Evolutionary conservation across 2,797 vertebrate genomes (phyloP).

Genomic region (Crax fasciolata): DNA sequence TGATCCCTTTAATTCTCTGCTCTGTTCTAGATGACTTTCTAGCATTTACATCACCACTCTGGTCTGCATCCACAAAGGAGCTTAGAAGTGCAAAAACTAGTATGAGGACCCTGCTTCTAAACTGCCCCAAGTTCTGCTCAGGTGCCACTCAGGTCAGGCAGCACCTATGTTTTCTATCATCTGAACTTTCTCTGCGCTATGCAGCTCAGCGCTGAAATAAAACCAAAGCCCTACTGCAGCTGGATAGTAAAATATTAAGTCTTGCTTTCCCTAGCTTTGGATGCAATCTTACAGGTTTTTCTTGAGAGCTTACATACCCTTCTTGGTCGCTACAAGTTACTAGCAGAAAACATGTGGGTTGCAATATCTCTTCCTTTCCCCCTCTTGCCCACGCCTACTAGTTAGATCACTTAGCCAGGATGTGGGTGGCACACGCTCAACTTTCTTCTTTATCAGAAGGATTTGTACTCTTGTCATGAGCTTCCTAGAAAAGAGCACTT

Average conservation of each 20-base stretch:
- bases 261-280: neutral
- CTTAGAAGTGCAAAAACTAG: neutral
- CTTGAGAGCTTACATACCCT: neutral
- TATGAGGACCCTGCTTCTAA: neutral
- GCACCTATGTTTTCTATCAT: neutral
- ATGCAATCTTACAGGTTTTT: neutral
- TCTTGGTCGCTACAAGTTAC: neutral
- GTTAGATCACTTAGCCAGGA: constrained; percentile 24
- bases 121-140: neutral
- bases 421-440: constrained; percentile 29
- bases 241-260: neutral
- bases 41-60: neutral
- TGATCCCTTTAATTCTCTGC: neutral
- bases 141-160: neutral
- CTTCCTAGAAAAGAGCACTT: neutral
- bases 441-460: constrained; percentile 21
- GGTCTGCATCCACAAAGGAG: neutral
- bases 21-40: neutral
- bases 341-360: neutral
- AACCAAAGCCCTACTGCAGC: neutral
- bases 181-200: neutral
- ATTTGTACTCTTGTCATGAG: neutral
- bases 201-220: neutral
- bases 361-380: neutral
- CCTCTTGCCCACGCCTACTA: neutral